phyloP scores from a whole-genome alignment of 1,140 invertebrate species.

The Habropoda laboriosa region DNA sequence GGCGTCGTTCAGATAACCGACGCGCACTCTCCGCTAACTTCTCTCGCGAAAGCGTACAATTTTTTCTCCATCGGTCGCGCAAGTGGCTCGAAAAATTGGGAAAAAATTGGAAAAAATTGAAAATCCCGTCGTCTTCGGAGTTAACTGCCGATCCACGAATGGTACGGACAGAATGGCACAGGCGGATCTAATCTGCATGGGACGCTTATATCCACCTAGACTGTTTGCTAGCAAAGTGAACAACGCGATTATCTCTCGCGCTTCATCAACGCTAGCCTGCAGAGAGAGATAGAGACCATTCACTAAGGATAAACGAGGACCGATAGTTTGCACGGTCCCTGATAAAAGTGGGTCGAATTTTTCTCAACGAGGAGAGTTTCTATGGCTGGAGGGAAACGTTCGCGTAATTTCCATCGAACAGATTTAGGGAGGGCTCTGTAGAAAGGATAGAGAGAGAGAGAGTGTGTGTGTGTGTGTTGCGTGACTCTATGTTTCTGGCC shows the following conservation, averaged over 20 bases:
- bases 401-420: neutral
- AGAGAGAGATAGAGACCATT: no score
- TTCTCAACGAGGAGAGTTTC: neutral
- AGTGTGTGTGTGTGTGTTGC: no score
- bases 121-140: no score
- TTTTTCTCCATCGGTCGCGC: neutral
- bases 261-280: conserved; percentile 5
- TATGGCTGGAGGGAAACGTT: neutral
- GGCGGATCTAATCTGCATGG: neutral
- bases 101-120: no score
- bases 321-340: neutral
- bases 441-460: no score
- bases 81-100: conserved; percentile 13
- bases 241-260: neutral
- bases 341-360: neutral
- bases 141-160: no score
- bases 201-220: neutral
- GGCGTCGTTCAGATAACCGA: conserved; percentile 61
- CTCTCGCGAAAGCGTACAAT: neutral
- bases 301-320: neutral
- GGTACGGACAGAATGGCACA: no score
- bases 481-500: no score
- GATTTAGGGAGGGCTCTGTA: neutral
- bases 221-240: neutral
- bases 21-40: no score